Evolutionary conservation across 2,888 invertebrate species (phyloP), one percentile per base, ranked within the genome.

Genomic region (Coremacera marginata): DNA sequence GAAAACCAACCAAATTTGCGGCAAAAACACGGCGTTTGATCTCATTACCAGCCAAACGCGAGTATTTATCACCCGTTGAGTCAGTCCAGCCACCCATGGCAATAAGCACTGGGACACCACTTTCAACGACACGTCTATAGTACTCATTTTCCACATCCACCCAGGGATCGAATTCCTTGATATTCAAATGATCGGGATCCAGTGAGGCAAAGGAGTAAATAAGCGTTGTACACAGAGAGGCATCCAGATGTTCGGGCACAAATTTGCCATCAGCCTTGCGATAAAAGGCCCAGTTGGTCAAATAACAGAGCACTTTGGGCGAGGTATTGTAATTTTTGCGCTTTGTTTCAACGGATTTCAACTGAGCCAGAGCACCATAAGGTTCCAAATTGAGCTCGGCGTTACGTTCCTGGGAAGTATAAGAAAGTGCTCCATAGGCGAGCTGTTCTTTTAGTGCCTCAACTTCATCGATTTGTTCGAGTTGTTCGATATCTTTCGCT

Each of bases 1-100:
- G 88, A 87, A 95, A 96, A 25, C 92, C 91, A 1, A 95, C 91
- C 0, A 93, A 91, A 75, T 93, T 93, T 2, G 93, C 90, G 3
- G 94, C 92, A 84, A 96, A 96, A 70, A 93, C 93, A 44, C 92
- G 90, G 16, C 96, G 91, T 5, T 93, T 91, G 0, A 92, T 90
- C 5, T 92, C 91, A 78, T 93, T 93, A 60, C 93, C 92, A 0
- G 95, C 95, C 34, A 97, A 88, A 16, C 94, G 92, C 0, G 96
- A 95, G 85, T 96, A 96, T 87, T 96, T 96, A 85, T 95, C 95
- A 0, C 95, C 96, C 0, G 94, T 92, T 0, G 96, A 97, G 88
- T 98, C 97, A 0, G 96, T 96, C 98, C 98, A 98, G 0, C 98
- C 98, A n/a, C 98, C 98, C 74, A 98, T 88, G 1, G 96, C 96